Percentiles rank a stretch among this genome's conserved stretches.
Evolutionary conservation across 1,140 invertebrate genomes (phyloP).

Genomic region (Eurytemora carolleeae): DNA sequence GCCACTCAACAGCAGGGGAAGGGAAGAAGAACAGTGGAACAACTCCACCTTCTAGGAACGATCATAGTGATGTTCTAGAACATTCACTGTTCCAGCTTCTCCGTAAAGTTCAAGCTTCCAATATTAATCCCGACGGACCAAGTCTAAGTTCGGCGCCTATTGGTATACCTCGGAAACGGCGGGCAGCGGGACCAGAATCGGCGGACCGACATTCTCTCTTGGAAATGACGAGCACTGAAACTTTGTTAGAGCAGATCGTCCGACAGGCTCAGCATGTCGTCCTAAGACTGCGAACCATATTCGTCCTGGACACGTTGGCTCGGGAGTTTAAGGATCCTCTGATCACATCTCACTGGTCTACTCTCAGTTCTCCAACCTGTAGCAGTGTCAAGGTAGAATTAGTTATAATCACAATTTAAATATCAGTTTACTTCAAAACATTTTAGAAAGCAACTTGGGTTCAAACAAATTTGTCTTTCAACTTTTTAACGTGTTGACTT

Average conservation of each 20-base stretch:
- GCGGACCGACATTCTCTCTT: constrained; percentile 62
- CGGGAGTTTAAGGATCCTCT: constrained; percentile 79
- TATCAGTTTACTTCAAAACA: not conserved
- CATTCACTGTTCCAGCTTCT: constrained; percentile 84
- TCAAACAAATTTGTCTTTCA: not conserved
- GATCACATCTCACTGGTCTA: constrained; percentile 85
- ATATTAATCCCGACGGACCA: constrained; percentile 77
- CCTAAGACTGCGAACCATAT: constrained; percentile 66
- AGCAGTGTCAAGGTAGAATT: constrained; percentile 50
- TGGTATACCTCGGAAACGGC: constrained; percentile 66
- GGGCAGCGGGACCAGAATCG: constrained; percentile 70
- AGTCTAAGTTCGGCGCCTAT: constrained; percentile 78
- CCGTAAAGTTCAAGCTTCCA: constrained; percentile 71
- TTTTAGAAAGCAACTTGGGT: not conserved
- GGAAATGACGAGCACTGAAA: constrained; percentile 50
- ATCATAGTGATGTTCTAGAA: constrained; percentile 86
- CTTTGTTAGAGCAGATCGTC: constrained; percentile 84
- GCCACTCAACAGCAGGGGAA: constrained; percentile 29
- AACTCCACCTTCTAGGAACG: constrained; percentile 30
- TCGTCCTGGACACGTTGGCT: constrained; percentile 78
- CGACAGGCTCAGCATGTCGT: constrained; percentile 88
- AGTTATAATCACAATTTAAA: too few species aligned
- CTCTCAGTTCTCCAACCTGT: constrained; percentile 70
- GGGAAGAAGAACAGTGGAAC: not conserved
- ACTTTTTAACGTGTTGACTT: not conserved